A percentile compares a stretch with the other conserved stretches of the same genome.
phyloP scores from a whole-genome alignment of 2,888 invertebrate genomes.

The Morinoia aosen region DNA sequence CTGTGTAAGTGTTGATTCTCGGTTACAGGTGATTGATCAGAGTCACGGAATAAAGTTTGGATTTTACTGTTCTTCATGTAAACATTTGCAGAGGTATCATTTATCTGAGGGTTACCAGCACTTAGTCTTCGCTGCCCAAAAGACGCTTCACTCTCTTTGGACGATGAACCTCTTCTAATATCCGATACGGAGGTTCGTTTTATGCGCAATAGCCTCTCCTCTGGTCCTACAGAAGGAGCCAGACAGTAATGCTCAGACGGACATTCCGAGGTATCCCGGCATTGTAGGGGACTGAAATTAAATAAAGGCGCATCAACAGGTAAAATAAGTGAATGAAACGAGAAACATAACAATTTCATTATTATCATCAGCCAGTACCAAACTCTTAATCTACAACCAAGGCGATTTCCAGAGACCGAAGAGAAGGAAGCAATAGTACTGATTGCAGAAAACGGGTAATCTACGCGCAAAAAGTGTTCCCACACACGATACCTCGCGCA shows the following conservation, averaged over 20 bases:
- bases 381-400: too few relatives aligned
- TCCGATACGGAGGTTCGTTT: slow-evolving; percentile 68
- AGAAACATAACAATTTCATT: too few relatives aligned
- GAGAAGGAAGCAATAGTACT: too few relatives aligned
- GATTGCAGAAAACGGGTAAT: too few relatives aligned
- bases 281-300: slow-evolving; percentile 55
- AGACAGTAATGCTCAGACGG: slow-evolving; percentile 76
- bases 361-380: too few relatives aligned
- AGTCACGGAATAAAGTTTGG: neutral
- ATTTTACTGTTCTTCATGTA: neutral
- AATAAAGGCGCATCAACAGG: neutral
- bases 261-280: slow-evolving; percentile 68
- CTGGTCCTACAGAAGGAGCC: slow-evolving; percentile 84
- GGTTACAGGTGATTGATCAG: neutral
- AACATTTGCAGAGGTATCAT: neutral
- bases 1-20: neutral
- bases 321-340: neutral
- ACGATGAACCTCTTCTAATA: neutral
- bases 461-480: too few relatives aligned
- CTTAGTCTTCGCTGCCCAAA: neutral
- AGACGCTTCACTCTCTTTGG: neutral
- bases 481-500: too few relatives aligned
- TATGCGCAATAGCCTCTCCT: slow-evolving; percentile 78
- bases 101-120: neutral
- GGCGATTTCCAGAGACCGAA: too few relatives aligned